phyloP scores from a whole-genome alignment of 2,888 invertebrate genomes.

The Eupithecia insigniata region DNA sequence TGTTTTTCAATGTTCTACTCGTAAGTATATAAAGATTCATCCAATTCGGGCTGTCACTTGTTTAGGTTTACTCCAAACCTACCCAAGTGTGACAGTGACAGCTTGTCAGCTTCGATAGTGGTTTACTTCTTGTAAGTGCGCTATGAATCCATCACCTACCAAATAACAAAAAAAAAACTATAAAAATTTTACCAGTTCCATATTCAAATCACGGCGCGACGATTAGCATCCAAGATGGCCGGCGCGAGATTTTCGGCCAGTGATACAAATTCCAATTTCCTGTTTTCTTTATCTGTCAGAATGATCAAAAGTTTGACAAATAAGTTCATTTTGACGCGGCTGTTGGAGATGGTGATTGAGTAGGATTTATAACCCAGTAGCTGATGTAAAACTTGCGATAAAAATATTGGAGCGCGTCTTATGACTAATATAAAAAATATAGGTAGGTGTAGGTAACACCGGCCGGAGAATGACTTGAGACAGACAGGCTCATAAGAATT shows the following conservation, averaged over 20 bases:
- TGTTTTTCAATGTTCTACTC: too few relatives aligned
- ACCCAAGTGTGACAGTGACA: too few relatives aligned
- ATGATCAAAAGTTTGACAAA: slow-evolving; percentile 82
- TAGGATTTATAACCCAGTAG: slow-evolving; percentile 70
- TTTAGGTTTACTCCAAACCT: too few relatives aligned
- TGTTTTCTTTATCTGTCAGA: slow-evolving; percentile 73
- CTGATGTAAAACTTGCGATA: slow-evolving; percentile 42
- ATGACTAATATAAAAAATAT: neutral
- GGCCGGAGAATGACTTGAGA: slow-evolving; percentile 1
- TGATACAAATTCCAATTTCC: slow-evolving; percentile 84
- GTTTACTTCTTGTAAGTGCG: too few relatives aligned
- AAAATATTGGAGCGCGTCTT: slow-evolving; percentile 40
- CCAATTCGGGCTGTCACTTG: too few relatives aligned
- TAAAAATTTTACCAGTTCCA: slow-evolving; percentile 71
- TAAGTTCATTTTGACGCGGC: slow-evolving; percentile 82
- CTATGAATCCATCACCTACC: slow-evolving; percentile 59
- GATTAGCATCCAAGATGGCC: slow-evolving; percentile 80
- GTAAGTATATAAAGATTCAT: too few relatives aligned
- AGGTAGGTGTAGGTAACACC: neutral
- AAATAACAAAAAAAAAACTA: slow-evolving; percentile 51
- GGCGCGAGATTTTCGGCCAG: slow-evolving; percentile 74
- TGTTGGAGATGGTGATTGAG: slow-evolving; percentile 69
- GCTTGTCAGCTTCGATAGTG: too few relatives aligned
- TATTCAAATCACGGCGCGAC: slow-evolving; percentile 75
- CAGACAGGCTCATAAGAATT: too few relatives aligned